Evolutionary conservation across 2,888 invertebrate species (phyloP).

Genomic region (Synergus itoensis): DNA sequence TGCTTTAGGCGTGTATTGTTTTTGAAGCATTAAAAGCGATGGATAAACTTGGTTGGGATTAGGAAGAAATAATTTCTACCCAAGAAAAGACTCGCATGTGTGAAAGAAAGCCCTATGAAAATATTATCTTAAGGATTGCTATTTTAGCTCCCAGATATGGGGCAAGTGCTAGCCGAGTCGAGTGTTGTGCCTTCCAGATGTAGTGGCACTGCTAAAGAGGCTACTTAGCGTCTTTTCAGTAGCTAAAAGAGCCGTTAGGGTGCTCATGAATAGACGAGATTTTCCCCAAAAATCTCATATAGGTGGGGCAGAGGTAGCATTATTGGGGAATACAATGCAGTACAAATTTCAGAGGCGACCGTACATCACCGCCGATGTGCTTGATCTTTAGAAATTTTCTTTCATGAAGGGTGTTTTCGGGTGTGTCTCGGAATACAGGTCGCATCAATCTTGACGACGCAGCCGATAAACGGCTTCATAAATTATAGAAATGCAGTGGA

Average conservation of each 20-base stretch:
- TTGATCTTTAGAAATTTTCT: neutral
- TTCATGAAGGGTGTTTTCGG: neutral
- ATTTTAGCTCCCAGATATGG: slow-evolving; percentile 47
- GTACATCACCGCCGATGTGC: neutral
- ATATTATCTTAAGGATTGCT: slow-evolving; percentile 56
- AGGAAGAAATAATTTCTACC: slow-evolving; percentile 16
- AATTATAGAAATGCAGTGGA: neutral
- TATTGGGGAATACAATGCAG: neutral
- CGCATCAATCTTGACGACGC: neutral
- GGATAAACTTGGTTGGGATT: slow-evolving; percentile 42
- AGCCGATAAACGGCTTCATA: neutral
- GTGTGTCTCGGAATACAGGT: neutral
- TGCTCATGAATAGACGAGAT: neutral
- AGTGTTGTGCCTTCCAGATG: neutral
- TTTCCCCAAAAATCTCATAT: neutral
- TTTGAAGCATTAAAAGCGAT: slow-evolving; percentile 12
- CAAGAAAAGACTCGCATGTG: slow-evolving; percentile 32
- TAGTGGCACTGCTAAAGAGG: neutral
- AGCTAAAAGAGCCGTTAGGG: slow-evolving; percentile 9
- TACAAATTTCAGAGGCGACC: neutral
- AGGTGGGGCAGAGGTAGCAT: neutral
- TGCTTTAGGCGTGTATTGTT: slow-evolving; percentile 40
- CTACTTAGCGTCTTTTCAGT: slow-evolving; percentile 1
- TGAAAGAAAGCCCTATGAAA: slow-evolving; percentile 51
- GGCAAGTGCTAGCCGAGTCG: neutral